Evolutionary conservation across 1,140 invertebrate genomes (phyloP), one percentile per base, ranked within the genome.

Genomic region (Phthorimaea operculella): DNA sequence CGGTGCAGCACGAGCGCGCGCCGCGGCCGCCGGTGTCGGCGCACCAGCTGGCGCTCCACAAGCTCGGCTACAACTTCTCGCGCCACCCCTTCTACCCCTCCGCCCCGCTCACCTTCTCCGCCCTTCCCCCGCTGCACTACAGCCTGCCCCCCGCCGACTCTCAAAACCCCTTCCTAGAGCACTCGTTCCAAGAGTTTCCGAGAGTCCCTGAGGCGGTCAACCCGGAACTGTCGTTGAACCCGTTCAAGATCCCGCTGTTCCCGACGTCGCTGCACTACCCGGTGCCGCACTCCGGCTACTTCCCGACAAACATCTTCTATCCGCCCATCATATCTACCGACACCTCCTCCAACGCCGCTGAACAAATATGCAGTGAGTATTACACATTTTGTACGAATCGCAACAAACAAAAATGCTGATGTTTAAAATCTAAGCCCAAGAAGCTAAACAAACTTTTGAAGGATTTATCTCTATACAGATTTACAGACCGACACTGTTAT

Each of bases 1-100:
- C 95, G 58, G 95, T 96, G 4, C 94, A 96, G 74, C 94, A 96
- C 81, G 94, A 96, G 83, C 86, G 95, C 61, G 93, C 94, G 11
- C 94, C 94, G 0, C 83, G 94, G 57, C 87, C 88, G 14, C 76
- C 81, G 2, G 69, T 86, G 39, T 71, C 86, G 55, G 67, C 62
- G 2, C 74, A 74, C 42, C 76, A 76, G 36, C 42, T 74, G 12
- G 51, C 76, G 9, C 48, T 80, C 10, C 74, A 78, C 34, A 76
- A 76, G 52, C 58, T 78, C 4, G 65, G 76, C 33, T 79, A 79
- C 60, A 73, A 82, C 18, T 79, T 88, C 47, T 70, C 76, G 33
- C 65, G 70, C 18, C 62, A 66, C 12, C 42, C 62, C 58, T 59
- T 76, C 70, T 58, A 74, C 53, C 54, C 74, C 54, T 36, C 58